phyloP scores from a whole-genome alignment of 1,140 invertebrate genomes.

The Drosophila rhopaloa region DNA sequence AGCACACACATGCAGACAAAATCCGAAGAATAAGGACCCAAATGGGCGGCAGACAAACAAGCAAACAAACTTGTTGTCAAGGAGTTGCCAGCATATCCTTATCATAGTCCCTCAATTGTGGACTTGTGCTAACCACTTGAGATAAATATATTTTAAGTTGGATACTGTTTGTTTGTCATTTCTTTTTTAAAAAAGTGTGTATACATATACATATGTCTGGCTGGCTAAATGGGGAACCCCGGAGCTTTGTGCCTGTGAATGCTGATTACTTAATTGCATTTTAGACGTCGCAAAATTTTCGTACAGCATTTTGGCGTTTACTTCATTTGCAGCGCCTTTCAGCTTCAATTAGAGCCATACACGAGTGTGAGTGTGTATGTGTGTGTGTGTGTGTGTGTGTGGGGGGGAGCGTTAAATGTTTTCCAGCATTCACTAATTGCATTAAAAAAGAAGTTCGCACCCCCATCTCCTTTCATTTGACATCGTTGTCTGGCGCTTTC shows the following conservation, averaged over 20 bases:
- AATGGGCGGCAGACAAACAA: slow-evolving; percentile 31
- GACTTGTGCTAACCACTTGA: slow-evolving; percentile 69
- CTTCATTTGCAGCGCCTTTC: slow-evolving; percentile 79
- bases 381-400: too few species aligned
- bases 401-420: slow-evolving; percentile 67
- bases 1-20: slow-evolving; percentile 24
- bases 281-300: slow-evolving; percentile 67
- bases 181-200: background rate
- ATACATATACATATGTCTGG: background rate
- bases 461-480: slow-evolving; percentile 1
- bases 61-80: slow-evolving; percentile 47
- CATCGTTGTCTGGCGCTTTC: slow-evolving; percentile 55
- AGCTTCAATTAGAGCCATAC: slow-evolving; percentile 64
- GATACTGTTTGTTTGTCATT: slow-evolving; percentile 17
- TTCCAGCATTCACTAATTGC: slow-evolving; percentile 76
- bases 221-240: slow-evolving; percentile 10
- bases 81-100: slow-evolving; percentile 20
- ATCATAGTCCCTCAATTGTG: slow-evolving; percentile 30
- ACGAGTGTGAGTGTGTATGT: slow-evolving; percentile 18
- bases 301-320: slow-evolving; percentile 80
- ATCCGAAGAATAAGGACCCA: too few species aligned
- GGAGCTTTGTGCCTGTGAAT: slow-evolving; percentile 44
- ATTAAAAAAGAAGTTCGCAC: slow-evolving; percentile 71
- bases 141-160: slow-evolving; percentile 73
- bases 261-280: slow-evolving; percentile 82